A percentile compares a stretch with the other conserved stretches of the same genome.
These are phyloP conservation scores for Habrosyne pyritoides DNA, from an alignment of 2,888 invertebrate species.

Conservation along the genomic window DNA sequence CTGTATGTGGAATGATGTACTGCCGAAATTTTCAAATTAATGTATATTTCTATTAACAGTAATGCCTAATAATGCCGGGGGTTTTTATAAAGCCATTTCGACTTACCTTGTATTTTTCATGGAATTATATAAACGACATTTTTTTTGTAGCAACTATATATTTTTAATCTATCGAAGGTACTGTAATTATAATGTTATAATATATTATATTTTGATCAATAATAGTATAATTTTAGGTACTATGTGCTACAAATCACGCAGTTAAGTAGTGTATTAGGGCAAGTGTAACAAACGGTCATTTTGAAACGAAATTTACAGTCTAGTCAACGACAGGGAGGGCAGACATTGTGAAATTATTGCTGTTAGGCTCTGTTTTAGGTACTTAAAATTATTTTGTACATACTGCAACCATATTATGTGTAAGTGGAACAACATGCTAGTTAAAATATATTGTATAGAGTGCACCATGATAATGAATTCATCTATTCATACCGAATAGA, in stretches of 20 bases:
- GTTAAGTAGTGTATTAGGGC: background rate
- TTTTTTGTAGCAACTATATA: background rate
- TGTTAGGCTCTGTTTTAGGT: constrained; percentile 20
- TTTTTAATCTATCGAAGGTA: background rate
- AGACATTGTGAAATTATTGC: constrained; percentile 21
- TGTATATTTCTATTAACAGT: too few relatives aligned
- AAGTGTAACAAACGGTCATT: constrained; percentile 10
- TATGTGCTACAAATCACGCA: constrained; percentile 25
- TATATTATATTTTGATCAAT: constrained; percentile 35
- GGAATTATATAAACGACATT: background rate
- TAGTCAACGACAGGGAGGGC: constrained; percentile 24
- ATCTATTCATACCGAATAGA: background rate
- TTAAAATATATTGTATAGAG: background rate
- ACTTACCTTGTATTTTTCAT: background rate
- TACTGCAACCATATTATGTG: background rate
- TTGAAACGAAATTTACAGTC: constrained; percentile 8
- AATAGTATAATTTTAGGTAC: constrained; percentile 30
- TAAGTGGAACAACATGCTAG: background rate
- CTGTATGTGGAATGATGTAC: too few relatives aligned
- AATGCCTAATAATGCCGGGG: too few relatives aligned
- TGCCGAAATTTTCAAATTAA: too few relatives aligned
- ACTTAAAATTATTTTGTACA: background rate
- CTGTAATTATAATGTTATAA: constrained; percentile 13
- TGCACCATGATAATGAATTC: background rate
- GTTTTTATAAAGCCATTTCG: too few relatives aligned